Percentiles rank a stretch among this genome's conserved stretches.
Evolutionary conservation across 92 coral and sea anemone genomes (phyloP).

Genomic region (Zoanthus solanderi): DNA sequence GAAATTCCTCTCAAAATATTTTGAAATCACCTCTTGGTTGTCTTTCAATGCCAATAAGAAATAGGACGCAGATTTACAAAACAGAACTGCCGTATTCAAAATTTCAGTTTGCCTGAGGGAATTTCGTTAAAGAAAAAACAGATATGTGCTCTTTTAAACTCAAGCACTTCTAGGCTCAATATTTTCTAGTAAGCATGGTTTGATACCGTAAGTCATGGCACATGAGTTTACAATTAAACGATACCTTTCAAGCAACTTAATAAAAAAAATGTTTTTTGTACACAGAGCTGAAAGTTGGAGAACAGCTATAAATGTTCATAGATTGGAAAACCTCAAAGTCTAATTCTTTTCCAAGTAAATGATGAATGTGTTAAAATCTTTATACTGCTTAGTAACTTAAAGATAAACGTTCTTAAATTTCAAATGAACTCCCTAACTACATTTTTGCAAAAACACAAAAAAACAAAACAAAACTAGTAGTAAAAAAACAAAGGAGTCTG

Average conservation of each 20-base stretch:
- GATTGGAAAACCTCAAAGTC: neutral
- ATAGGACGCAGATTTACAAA: neutral
- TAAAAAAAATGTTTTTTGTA: neutral
- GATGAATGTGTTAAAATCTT: neutral
- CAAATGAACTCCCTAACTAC: no score
- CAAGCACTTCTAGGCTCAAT: neutral
- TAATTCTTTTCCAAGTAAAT: neutral
- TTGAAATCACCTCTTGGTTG: neutral
- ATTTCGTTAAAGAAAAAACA: slow-evolving; percentile 1
- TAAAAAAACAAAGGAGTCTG: no score
- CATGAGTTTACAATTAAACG: neutral
- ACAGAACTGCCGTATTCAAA: slow-evolving; percentile 8
- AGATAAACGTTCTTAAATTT: no score
- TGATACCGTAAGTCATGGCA: neutral
- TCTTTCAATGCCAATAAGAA: neutral
- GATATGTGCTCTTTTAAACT: neutral
- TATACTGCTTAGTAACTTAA: neutral
- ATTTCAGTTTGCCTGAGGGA: slow-evolving; percentile 30
- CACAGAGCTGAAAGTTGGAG: neutral
- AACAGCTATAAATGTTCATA: neutral
- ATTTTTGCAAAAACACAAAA: no score
- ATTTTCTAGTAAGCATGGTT: neutral
- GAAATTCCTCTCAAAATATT: neutral
- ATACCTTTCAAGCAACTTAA: neutral
- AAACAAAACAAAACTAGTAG: no score